Percentiles rank a stretch among this genome's conserved stretches.
Evolutionary conservation across 2,888 invertebrate genomes (phyloP).

Genomic region (Xestia sexstrigata): DNA sequence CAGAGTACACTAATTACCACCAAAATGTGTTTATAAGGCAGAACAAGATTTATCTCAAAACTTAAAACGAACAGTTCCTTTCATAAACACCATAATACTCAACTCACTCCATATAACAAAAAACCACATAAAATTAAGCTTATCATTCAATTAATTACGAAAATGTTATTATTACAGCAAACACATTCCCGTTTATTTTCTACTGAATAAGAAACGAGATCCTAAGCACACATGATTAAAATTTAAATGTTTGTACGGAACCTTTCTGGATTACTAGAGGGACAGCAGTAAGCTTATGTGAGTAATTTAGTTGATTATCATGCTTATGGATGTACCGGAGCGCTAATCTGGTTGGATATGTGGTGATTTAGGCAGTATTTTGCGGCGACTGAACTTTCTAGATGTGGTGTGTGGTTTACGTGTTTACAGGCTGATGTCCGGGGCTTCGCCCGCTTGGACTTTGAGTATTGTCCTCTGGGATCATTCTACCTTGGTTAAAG

Average conservation of each 20-base stretch:
- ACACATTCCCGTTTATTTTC: slow-evolving; percentile 59
- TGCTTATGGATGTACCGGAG: not conserved
- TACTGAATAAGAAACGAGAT: slow-evolving; percentile 57
- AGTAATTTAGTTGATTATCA: slow-evolving; percentile 46
- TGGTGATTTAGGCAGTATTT: slow-evolving; percentile 17
- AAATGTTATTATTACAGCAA: slow-evolving; percentile 61
- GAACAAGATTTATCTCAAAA: too few relatives aligned
- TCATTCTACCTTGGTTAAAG: too few relatives aligned
- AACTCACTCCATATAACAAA: slow-evolving; percentile 13
- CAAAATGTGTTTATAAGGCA: too few relatives aligned
- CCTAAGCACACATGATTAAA: slow-evolving; percentile 71
- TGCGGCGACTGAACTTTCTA: not conserved
- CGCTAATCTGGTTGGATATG: slow-evolving; percentile 38
- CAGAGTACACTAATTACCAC: too few relatives aligned
- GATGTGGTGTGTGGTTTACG: not conserved
- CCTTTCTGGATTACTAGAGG: slow-evolving; percentile 52
- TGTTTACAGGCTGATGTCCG: too few relatives aligned
- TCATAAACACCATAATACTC: not conserved
- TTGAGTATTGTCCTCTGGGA: too few relatives aligned
- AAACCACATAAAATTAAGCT: slow-evolving; percentile 50
- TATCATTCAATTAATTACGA: slow-evolving; percentile 64
- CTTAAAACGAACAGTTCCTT: not conserved
- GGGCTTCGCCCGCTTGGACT: too few relatives aligned
- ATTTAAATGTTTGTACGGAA: slow-evolving; percentile 66
- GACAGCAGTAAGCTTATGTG: slow-evolving; percentile 43